These are phyloP conservation scores for Apogon hyalosoma DNA, from an alignment of 2,797 vertebrate species.

Conservation along the genomic window DNA sequence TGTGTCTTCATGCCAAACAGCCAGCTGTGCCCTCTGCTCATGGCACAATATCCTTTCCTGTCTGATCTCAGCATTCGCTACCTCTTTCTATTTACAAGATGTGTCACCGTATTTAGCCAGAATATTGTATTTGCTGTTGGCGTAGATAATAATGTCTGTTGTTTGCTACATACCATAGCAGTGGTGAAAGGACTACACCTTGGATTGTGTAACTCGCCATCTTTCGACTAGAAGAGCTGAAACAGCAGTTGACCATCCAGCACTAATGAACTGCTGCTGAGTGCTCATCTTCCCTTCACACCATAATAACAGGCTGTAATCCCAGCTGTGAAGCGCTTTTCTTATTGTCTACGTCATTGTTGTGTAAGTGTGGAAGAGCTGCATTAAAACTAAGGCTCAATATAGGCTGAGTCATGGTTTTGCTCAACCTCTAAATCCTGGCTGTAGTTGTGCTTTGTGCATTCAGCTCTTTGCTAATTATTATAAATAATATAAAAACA, in stretches of 20 bases:
- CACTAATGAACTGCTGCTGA: constrained; percentile 47
- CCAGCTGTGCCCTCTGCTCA: constrained; percentile 93
- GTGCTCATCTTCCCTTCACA: constrained; percentile 31
- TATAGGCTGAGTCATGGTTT: not conserved
- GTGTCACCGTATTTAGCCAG: not conserved
- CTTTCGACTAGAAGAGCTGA: constrained; percentile 47
- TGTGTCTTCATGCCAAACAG: constrained; percentile 97
- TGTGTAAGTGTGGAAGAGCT: constrained; percentile 4
- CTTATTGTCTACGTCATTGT: constrained; percentile 31
- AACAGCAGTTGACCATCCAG: constrained; percentile 41
- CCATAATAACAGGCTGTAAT: constrained; percentile 39
- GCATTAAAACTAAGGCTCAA: constrained; percentile 5
- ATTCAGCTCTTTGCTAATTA: not conserved
- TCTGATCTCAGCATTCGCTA: not conserved
- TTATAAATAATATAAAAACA: not conserved
- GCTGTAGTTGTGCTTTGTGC: constrained; percentile 1
- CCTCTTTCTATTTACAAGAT: not conserved
- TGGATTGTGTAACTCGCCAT: constrained; percentile 2
- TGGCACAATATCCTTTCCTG: constrained; percentile 97
- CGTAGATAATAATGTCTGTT: not conserved
- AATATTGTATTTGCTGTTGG: not conserved
- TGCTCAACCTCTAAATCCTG: not conserved
- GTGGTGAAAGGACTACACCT: constrained; percentile 16
- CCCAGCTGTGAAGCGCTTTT: constrained; percentile 31
- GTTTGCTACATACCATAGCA: constrained; percentile 14